A percentile compares a stretch with the other conserved stretches of the same genome.
These are phyloP conservation scores for Ormyrus labotus DNA, from an alignment of 2,888 invertebrate genomes.

Conservation along the genomic window DNA sequence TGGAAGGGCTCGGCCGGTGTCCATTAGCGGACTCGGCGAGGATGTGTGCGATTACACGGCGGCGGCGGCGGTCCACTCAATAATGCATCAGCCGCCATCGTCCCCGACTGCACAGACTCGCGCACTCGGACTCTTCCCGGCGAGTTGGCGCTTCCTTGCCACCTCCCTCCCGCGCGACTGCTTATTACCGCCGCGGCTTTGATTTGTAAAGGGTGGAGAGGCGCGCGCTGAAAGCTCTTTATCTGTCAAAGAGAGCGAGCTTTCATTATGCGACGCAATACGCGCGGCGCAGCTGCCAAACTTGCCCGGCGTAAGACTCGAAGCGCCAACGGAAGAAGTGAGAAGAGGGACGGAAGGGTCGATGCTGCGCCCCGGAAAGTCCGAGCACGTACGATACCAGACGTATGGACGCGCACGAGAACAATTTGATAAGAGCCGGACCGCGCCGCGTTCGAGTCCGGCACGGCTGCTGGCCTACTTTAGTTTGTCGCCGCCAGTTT, in stretches of 20 bases:
- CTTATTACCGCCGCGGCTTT: slow-evolving; percentile 74
- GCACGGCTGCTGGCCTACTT: slow-evolving; percentile 9
- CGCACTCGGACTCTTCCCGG: slow-evolving; percentile 63
- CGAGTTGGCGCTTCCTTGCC: slow-evolving; percentile 63
- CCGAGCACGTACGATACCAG: background rate
- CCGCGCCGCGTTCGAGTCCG: background rate
- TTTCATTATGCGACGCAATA: slow-evolving; percentile 63
- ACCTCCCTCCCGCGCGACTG: slow-evolving; percentile 56
- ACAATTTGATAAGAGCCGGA: slow-evolving; percentile 5
- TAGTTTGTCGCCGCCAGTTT: background rate
- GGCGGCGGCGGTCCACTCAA: slow-evolving; percentile 71
- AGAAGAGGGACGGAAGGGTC: too few species aligned
- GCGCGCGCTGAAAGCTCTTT: slow-evolving; percentile 65
- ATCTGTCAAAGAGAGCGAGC: slow-evolving; percentile 68
- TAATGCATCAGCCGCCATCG: slow-evolving; percentile 73
- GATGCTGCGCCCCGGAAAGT: too few species aligned
- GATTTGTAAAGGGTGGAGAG: slow-evolving; percentile 71
- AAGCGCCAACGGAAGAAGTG: too few species aligned
- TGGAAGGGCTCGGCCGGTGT: slow-evolving; percentile 65
- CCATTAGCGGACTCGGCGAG: slow-evolving; percentile 72
- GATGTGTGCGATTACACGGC: slow-evolving; percentile 72
- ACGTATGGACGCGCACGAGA: background rate
- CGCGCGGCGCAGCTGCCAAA: too few species aligned
- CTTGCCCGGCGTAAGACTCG: too few species aligned
- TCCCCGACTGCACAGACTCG: slow-evolving; percentile 62